Percentiles rank a stretch among this genome's conserved stretches.
These are phyloP conservation scores for Siphamia tubifer DNA, from an alignment of 2,113 vertebrate genomes.

Conservation along the genomic window DNA sequence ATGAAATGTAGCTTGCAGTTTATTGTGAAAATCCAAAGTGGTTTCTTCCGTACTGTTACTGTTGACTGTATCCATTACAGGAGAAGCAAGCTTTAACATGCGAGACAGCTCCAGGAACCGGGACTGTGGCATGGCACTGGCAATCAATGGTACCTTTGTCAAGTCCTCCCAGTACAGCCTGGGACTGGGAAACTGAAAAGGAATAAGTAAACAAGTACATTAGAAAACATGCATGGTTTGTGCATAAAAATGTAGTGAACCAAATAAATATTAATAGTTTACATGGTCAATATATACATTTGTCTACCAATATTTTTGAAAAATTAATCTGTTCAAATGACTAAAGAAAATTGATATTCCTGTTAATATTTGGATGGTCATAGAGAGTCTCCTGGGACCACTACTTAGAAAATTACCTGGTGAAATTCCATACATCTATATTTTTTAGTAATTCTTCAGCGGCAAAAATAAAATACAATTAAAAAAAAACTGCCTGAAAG, in stretches of 20 bases:
- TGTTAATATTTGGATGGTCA: no score
- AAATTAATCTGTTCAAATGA: no score
- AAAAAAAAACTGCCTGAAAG: no score
- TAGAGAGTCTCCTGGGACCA: no score
- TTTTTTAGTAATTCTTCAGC: no score
- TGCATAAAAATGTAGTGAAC: not conserved
- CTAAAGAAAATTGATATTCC: no score
- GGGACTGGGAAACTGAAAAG: conserved; percentile 75
- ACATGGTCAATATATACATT: no score
- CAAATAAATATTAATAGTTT: not conserved
- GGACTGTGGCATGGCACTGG: conserved; percentile 73
- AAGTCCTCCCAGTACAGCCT: conserved; percentile 80
- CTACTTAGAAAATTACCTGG: no score
- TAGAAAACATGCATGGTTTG: not conserved
- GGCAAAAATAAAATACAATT: no score
- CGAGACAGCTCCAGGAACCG: conserved; percentile 71
- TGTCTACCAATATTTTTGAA: no score
- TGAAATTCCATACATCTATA: no score
- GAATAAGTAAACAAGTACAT: not conserved
- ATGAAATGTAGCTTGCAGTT: not conserved
- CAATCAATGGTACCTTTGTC: conserved; percentile 78
- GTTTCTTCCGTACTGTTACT: not conserved
- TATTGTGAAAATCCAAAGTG: not conserved
- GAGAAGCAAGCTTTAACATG: conserved; percentile 59
- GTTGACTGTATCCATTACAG: not conserved